phyloP scores from a whole-genome alignment of 2,797 vertebrate species.

The Platyrinchus mystaceus region DNA sequence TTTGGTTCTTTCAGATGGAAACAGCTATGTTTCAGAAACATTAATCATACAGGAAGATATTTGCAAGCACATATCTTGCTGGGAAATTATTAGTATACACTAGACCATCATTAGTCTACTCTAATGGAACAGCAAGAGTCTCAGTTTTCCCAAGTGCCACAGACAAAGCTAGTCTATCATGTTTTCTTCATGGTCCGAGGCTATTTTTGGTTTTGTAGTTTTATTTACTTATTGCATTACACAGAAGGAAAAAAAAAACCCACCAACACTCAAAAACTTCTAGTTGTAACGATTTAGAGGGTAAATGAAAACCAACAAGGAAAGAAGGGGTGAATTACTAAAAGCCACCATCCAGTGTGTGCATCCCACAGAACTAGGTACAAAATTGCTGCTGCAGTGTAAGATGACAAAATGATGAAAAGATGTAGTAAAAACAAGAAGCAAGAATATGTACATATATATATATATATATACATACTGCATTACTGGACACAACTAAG shows the following conservation, averaged over 20 bases:
- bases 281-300: neutral
- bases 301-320: neutral
- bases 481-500: neutral
- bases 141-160: neutral
- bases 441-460: neutral
- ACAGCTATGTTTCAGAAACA: slow-evolving; percentile 31
- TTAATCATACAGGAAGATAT: slow-evolving; percentile 17
- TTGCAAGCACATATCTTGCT: slow-evolving; percentile 2
- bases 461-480: neutral
- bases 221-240: neutral
- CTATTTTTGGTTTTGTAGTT: neutral
- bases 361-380: neutral
- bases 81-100: slow-evolving; percentile 30
- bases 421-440: neutral
- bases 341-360: neutral
- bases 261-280: neutral
- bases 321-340: neutral
- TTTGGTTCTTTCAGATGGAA: slow-evolving; percentile 10
- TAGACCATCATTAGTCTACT: slow-evolving; percentile 1
- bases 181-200: neutral
- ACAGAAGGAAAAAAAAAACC: rapidly evolving
- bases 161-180: neutral
- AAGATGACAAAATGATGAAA: neutral
- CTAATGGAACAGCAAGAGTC: neutral
- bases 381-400: neutral